These are phyloP conservation scores for Operophtera brumata DNA, from an alignment of 2,888 invertebrate genomes.

Conservation along the genomic window DNA sequence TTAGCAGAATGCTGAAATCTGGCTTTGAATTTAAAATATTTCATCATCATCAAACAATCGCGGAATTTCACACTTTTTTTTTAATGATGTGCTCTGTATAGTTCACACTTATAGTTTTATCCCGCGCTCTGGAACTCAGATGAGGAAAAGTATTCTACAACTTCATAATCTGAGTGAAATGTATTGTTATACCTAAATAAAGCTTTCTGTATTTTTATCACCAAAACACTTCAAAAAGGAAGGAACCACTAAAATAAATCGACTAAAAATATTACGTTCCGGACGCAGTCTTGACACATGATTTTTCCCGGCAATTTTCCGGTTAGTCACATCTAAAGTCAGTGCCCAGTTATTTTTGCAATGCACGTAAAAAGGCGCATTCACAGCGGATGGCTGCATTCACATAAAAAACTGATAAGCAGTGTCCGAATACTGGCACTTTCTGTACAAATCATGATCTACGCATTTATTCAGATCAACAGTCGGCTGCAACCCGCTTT, in stretches of 20 bases:
- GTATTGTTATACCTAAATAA: no score
- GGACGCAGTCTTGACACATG: constrained; percentile 8
- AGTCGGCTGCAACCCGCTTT: neutral
- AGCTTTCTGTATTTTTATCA: no score
- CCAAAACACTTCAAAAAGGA: no score
- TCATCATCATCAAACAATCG: no score
- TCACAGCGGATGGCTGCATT: neutral
- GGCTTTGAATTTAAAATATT: no score
- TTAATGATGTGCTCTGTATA: no score
- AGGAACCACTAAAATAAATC: constrained; percentile 3
- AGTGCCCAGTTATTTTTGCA: constrained; percentile 28
- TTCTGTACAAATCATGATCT: no score
- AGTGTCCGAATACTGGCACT: no score
- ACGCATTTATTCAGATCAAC: neutral
- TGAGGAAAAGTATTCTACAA: no score
- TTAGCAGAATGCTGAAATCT: neutral
- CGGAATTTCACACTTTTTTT: no score
- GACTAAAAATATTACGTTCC: constrained; percentile 5
- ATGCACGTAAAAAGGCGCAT: constrained; percentile 11
- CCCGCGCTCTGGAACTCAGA: no score
- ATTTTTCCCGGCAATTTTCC: constrained; percentile 16
- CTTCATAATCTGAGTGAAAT: neutral
- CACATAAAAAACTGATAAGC: neutral
- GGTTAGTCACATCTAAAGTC: constrained; percentile 26
- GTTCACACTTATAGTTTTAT: no score